Evolutionary conservation across 2,888 invertebrate genomes (phyloP).

Genomic region (Rapana venosa): DNA sequence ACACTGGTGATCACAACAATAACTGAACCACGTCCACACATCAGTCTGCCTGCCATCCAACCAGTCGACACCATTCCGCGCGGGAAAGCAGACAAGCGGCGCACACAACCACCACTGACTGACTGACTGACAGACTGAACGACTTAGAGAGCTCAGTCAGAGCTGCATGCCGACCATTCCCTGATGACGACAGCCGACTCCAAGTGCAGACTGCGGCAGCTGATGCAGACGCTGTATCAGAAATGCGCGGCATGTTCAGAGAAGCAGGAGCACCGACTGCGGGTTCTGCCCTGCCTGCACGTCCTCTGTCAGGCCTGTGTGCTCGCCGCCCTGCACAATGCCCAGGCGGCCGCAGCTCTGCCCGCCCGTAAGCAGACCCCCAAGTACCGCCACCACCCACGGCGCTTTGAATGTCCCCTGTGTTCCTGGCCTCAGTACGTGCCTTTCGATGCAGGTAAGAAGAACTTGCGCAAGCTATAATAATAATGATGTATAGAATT

Average conservation of each 20-base stretch:
- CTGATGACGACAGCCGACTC: not conserved
- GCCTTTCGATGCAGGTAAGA: not conserved
- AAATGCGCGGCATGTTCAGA: not conserved
- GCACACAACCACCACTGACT: not conserved
- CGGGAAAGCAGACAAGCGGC: not conserved
- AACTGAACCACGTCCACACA: not conserved
- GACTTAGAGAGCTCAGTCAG: not conserved
- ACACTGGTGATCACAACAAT: not conserved
- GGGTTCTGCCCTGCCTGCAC: not conserved
- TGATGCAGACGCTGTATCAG: not conserved
- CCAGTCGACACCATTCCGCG: not conserved
- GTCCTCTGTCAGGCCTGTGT: conserved; percentile 12
- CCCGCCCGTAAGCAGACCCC: not conserved
- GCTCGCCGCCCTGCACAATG: not conserved
- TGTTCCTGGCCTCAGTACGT: conserved; percentile 20
- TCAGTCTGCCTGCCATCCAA: not conserved
- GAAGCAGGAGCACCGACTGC: not conserved
- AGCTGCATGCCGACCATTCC: not conserved
- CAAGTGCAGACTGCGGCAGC: not conserved
- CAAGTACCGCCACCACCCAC: not conserved
- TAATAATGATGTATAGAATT: too few relatives aligned
- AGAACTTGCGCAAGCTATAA: too few relatives aligned
- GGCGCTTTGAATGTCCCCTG: conserved; percentile 6
- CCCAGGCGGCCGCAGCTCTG: not conserved
- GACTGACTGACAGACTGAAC: not conserved